Conservation (phyloP, 2,888 invertebrate genomes). For the Thereva unica region DNA sequence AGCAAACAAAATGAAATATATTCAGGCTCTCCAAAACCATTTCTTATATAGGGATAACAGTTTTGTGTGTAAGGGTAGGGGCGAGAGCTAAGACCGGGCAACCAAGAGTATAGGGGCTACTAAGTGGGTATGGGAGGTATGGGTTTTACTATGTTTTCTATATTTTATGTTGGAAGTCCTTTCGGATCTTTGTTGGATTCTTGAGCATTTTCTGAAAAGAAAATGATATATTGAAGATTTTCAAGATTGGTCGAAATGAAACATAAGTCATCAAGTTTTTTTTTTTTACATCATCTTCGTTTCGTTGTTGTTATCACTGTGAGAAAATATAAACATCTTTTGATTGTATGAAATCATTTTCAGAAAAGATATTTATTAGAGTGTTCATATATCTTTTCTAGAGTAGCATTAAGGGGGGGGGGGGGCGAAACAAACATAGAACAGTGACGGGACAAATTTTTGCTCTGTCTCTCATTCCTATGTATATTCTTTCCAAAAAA, state of each 20-base stretch:
- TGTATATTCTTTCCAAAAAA: no score
- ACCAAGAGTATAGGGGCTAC: not conserved
- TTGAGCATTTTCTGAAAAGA: not conserved
- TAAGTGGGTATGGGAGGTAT: not conserved
- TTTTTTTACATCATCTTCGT: no score
- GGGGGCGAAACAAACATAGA: not conserved
- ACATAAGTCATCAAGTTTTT: slow-evolving; percentile 30
- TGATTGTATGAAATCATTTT: slow-evolving; percentile 31
- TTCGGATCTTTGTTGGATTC: slow-evolving; percentile 2
- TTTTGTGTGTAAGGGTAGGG: no score
- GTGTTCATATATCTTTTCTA: slow-evolving; percentile 19
- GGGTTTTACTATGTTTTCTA: not conserved
- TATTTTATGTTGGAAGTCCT: not conserved
- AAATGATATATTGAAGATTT: slow-evolving; percentile 27
- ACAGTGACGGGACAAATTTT: not conserved
- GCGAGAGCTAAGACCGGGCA: not conserved
- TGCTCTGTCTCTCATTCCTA: not conserved
- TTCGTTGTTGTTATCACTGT: slow-evolving; percentile 10
- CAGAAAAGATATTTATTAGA: slow-evolving; percentile 19
- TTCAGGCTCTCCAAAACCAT: not conserved
- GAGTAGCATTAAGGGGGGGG: slow-evolving; percentile 2
- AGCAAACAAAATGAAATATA: slow-evolving; percentile 24
- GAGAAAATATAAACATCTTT: slow-evolving; percentile 27
- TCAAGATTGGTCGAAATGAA: slow-evolving; percentile 10
- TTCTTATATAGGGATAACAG: no score